Evolutionary conservation across 1,140 invertebrate species (phyloP), one percentile per base, ranked within the genome.

Genomic region (Chymomyza costata): DNA sequence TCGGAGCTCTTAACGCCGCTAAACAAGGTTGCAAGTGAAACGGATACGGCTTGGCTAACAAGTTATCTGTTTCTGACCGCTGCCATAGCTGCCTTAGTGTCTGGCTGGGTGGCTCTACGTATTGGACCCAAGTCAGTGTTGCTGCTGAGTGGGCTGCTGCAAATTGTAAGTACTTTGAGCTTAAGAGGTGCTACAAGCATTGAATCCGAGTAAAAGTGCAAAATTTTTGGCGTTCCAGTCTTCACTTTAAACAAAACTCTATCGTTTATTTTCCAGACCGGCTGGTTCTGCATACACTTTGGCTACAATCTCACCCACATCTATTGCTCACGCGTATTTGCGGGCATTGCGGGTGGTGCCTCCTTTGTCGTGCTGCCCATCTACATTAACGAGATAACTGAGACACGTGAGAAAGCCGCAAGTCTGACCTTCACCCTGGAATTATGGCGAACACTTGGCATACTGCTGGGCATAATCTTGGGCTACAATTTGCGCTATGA

Each of bases 371-470:
- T 88, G 0, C 59, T 89, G 1, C 88, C 88, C 0, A 86, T 86
- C 14, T 89, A 87, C 53, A 83, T 89, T 0, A 86, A 86, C n/a
- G 88, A 89, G 57, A 87, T 89, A 2, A 71, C 87, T 0, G 86
- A 88, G n/a, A 17, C 45, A 0, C 47, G 49, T 0, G 65, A 76
- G 10, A 71, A 70, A 65, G 76, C 65, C 3, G 70, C 30, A 2
- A 18, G 63, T 0, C 39, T 84, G 1, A 66, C 66, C 0, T 64
- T 74, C 5, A 73, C 68, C 7, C 83, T 83, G 0, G 81, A 84
- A 17, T 14, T 81, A 40, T 84, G 71, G 65, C 78, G 78, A 0
- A 69, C 71, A 1, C 6, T 64, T 17, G 82, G 82, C 25, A 81
- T 82, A 3, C 38, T 84, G 0, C n/a, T 45, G 5, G 82, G 82